Percentiles rank a stretch among this genome's conserved stretches.
These are phyloP conservation scores for Hypanus sabinus DNA, from an alignment of 2,113 vertebrate genomes.

Conservation along the genomic window DNA sequence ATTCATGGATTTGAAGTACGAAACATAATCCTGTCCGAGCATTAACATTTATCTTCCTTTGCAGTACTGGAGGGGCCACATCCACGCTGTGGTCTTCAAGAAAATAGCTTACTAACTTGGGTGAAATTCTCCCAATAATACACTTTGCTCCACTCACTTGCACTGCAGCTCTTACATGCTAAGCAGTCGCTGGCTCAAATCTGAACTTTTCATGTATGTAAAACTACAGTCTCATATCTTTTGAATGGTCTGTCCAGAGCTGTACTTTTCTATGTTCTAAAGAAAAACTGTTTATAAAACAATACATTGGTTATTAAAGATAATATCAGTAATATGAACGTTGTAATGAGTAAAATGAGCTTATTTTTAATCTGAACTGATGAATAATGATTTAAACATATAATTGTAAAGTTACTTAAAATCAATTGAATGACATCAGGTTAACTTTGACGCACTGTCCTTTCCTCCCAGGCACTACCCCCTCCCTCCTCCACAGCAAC, in stretches of 20 bases:
- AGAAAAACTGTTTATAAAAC: not conserved
- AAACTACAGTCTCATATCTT: not conserved
- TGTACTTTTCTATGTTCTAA: not conserved
- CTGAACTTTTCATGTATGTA: not conserved
- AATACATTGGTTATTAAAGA: not conserved
- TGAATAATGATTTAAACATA: slow-evolving; percentile 2
- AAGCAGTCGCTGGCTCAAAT: not conserved
- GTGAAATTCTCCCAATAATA: too few relatives aligned
- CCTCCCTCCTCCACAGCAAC: too few relatives aligned
- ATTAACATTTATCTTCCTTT: not conserved
- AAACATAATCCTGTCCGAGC: not conserved
- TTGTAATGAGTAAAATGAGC: not conserved
- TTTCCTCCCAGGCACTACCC: not conserved
- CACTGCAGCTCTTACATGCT: not conserved
- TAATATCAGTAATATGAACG: not conserved
- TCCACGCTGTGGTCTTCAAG: not conserved
- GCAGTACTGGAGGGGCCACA: not conserved
- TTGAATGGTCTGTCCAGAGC: too few relatives aligned
- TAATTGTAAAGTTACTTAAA: not conserved
- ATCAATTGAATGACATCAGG: slow-evolving; percentile 11
- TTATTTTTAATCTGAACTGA: not conserved
- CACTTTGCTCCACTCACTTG: not conserved
- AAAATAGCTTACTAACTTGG: not conserved
- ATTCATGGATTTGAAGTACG: not conserved
- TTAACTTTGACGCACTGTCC: not conserved